Conservation (phyloP, 1,140 invertebrate genomes). For the Pseudomyrmex dendroicus region DNA sequence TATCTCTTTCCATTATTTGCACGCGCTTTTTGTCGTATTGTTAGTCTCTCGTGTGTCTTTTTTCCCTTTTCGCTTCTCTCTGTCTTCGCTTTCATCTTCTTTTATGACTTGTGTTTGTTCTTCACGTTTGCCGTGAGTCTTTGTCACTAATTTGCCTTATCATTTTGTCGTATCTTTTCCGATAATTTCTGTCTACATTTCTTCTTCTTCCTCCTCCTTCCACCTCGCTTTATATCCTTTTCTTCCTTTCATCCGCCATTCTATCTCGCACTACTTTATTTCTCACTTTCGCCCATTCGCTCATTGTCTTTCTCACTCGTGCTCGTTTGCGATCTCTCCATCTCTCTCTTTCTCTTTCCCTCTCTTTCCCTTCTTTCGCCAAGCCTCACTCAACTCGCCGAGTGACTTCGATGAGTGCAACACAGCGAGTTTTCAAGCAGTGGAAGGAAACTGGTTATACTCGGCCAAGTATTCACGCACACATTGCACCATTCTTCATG, state of each 20-base stretch:
- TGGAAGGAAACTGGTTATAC: conserved; percentile 67
- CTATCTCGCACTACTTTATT: conserved; percentile 24
- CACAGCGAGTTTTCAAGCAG: conserved; percentile 63
- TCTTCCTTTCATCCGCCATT: conserved; percentile 54
- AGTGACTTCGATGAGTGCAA: conserved; percentile 66
- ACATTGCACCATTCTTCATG: conserved; percentile 11
- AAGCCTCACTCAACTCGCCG: conserved; percentile 49
- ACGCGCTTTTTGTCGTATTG: neutral
- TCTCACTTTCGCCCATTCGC: neutral
- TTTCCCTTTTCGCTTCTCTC: neutral
- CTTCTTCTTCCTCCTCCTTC: conserved; percentile 12
- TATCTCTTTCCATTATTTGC: neutral
- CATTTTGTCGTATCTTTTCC: conserved; percentile 20
- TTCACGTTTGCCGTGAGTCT: neutral
- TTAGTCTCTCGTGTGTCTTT: neutral
- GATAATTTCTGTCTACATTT: conserved; percentile 26
- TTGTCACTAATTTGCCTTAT: neutral
- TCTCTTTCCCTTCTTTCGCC: conserved; percentile 28
- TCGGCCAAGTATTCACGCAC: conserved; percentile 47
- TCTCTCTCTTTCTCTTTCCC: conserved; percentile 17
- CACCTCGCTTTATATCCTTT: neutral
- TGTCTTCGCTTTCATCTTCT: neutral
- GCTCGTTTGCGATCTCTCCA: neutral
- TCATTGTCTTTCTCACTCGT: conserved; percentile 11
- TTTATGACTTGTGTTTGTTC: conserved; percentile 6